Conservation (phyloP, 2,113 vertebrate genomes). For the Cepphus grylle region DNA sequence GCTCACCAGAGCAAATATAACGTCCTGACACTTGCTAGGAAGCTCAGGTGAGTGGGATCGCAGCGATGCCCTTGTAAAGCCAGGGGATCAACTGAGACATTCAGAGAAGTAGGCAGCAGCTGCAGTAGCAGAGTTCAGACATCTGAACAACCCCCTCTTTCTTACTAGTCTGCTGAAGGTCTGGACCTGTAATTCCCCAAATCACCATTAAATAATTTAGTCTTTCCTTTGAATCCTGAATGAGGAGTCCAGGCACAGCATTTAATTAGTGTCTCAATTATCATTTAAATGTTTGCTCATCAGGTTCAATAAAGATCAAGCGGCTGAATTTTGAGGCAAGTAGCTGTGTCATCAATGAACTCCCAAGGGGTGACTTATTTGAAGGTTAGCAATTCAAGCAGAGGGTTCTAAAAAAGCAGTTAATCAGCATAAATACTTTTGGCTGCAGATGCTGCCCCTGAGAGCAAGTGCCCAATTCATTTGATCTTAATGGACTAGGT, state of each 20-base stretch:
- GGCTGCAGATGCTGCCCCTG: constrained; percentile 11
- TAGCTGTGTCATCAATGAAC: constrained; percentile 39
- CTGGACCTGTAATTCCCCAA: neutral
- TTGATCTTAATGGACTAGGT: constrained; percentile 58
- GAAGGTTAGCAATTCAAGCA: constrained; percentile 66
- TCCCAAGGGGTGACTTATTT: constrained; percentile 56
- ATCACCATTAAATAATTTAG: neutral
- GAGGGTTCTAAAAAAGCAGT: constrained; percentile 29
- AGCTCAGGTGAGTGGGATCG: neutral
- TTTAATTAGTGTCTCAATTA: constrained; percentile 71
- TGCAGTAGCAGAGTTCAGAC: neutral
- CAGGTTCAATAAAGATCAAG: constrained; percentile 68
- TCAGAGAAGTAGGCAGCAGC: neutral
- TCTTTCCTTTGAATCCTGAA: constrained; percentile 32
- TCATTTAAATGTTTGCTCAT: constrained; percentile 70
- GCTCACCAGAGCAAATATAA: neutral
- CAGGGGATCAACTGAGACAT: neutral
- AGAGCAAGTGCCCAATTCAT: constrained; percentile 42
- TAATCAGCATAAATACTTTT: constrained; percentile 63
- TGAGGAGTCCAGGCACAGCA: neutral
- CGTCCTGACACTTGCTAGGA: neutral
- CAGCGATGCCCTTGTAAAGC: neutral
- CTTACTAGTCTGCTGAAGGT: neutral
- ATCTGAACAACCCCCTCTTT: neutral
- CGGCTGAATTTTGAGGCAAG: constrained; percentile 65